Evolutionary conservation across 2,797 vertebrate genomes (phyloP), one percentile per base, ranked within the genome.

Genomic region (Neosilurus mollespiculum): DNA sequence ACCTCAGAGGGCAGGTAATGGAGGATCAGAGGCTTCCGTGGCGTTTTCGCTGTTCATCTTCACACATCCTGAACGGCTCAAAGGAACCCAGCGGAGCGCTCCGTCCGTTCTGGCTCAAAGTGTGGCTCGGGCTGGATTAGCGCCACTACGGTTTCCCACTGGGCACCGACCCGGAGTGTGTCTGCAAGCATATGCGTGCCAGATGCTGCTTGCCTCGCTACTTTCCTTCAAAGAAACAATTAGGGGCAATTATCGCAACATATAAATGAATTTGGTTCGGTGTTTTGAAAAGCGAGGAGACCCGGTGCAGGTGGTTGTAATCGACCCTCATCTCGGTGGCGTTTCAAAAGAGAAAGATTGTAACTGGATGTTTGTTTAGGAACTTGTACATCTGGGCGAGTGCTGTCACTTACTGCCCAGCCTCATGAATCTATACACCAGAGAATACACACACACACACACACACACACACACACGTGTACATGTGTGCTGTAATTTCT

Each of bases 211-310:
- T 83, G 90, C 87, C 89, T 87, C 26, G 24, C 71, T 78, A 66
- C 80, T 82, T 87, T 78, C 87, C 92, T 94, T 95, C 93, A 95
- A 95, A 95, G 93, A 92, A 94, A 93, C 93, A 94, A 95, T 94
- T 94, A 94, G 89, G 90, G 86, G 88, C 92, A 94, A 94, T 95
- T 95, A 94, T 94, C 83, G 89, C 89, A 90, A 94, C 93, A 91
- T 94, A 94, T 92, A 94, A 94, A 95, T 95, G 90, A 95, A 95
- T 94, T 94, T 94, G 84, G 92, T 93, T 92, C 91, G 91, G 93
- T 92, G 91, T 92, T 93, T 91, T 89, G 81, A 22, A 34, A 88
- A 83, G 88, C 26, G 30, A 37, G 83, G 87, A 88, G 86, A 66
- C 81, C 58, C 73, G 20, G 81, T 90, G 78, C 95, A 96, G 94